phyloP scores from a whole-genome alignment of 1,140 invertebrate genomes.

The Andricus grossulariae region DNA sequence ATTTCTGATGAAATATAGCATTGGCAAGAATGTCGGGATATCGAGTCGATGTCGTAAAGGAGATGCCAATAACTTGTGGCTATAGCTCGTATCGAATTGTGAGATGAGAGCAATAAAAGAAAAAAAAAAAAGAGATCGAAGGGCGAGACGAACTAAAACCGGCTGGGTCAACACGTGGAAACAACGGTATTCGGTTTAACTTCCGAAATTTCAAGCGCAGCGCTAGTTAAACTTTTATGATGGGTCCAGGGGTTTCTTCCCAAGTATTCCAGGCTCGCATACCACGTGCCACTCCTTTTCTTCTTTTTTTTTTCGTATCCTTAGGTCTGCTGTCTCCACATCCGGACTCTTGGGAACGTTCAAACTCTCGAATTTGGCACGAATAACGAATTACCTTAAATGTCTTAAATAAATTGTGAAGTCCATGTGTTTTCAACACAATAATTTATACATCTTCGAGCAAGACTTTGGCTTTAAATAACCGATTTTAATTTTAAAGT shows the following conservation, averaged over 20 bases:
- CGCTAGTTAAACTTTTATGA: conserved; percentile 8
- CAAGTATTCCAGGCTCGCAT: conserved; percentile 2
- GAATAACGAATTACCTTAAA: background rate
- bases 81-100: conserved; percentile 12
- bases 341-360: background rate
- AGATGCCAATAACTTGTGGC: conserved; percentile 55
- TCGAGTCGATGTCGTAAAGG: conserved; percentile 43
- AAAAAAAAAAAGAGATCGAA: background rate
- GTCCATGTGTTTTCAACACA: too few species aligned
- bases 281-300: conserved; percentile 23
- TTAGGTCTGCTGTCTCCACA: background rate
- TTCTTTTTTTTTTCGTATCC: background rate
- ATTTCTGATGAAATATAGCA: conserved; percentile 54
- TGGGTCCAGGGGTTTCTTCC: background rate
- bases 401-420: too few species aligned
- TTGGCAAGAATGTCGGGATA: conserved; percentile 44
- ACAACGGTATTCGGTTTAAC: background rate
- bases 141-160: conserved; percentile 9
- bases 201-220: conserved; percentile 9
- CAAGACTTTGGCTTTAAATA: too few species aligned
- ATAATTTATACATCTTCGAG: too few species aligned
- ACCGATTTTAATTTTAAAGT: too few species aligned
- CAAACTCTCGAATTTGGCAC: conserved; percentile 2
- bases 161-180: background rate
- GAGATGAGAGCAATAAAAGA: conserved; percentile 24